A percentile compares a stretch with the other conserved stretches of the same genome.
Evolutionary conservation across 1,140 invertebrate species (phyloP).

Genomic region (Eumeta japonica): DNA sequence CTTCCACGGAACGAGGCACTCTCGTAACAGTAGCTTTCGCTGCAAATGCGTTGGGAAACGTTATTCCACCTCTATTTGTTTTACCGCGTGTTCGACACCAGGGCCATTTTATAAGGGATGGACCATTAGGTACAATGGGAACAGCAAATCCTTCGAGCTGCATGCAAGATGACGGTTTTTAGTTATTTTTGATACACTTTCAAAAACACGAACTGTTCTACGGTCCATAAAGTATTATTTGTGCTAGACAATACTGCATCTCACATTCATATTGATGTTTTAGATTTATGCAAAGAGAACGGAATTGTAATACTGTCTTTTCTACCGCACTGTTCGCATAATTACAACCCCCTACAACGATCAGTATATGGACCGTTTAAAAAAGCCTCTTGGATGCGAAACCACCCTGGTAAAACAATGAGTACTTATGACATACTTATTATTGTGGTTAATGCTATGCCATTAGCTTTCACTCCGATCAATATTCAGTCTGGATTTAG

Average conservation of each 20-base stretch:
- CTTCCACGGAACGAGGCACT: conserved; percentile 43
- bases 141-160: conserved; percentile 34
- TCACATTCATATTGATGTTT: conserved; percentile 16
- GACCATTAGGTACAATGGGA: conserved; percentile 19
- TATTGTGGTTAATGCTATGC: conserved; percentile 34
- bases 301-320: conserved; percentile 31
- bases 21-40: conserved; percentile 39
- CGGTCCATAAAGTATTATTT: conserved; percentile 15
- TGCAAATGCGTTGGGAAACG: conserved; percentile 34
- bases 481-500: conserved; percentile 51
- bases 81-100: conserved; percentile 27
- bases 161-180: conserved; percentile 38
- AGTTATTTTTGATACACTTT: conserved; percentile 31
- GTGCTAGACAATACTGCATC: conserved; percentile 22
- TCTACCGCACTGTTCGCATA: conserved; percentile 24
- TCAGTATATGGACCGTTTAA: conserved; percentile 39
- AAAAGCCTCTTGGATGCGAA: conserved; percentile 44
- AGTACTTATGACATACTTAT: no score
- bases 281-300: conserved; percentile 28
- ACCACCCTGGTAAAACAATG: no score
- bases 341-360: conserved; percentile 43
- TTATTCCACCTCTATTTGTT: conserved; percentile 15
- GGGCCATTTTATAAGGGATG: conserved; percentile 47
- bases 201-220: conserved; percentile 22
- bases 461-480: conserved; percentile 27